Evolutionary conservation across 2,888 invertebrate genomes (phyloP).

Genomic region (Apantesis nais): DNA sequence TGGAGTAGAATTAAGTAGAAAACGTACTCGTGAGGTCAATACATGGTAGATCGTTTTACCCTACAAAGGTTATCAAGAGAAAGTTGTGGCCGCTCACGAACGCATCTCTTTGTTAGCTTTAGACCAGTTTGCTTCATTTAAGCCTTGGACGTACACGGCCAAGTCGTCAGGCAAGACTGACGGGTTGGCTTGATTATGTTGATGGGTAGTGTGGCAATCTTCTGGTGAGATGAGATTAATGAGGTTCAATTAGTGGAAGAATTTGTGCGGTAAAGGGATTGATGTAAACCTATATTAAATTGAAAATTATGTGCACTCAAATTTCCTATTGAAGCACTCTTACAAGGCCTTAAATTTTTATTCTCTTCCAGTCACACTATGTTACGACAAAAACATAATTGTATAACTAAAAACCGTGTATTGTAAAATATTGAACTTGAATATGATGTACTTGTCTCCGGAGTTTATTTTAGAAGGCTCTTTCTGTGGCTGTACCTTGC

Average conservation of each 20-base stretch:
- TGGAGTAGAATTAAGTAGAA: slow-evolving; percentile 62
- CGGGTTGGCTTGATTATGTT: slow-evolving; percentile 16
- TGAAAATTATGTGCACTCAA: neutral
- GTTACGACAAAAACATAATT: no score
- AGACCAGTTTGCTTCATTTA: slow-evolving; percentile 18
- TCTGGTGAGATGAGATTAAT: slow-evolving; percentile 34
- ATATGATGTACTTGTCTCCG: no score
- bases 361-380: neutral
- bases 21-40: slow-evolving; percentile 70
- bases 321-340: neutral
- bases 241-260: slow-evolving; percentile 40
- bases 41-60: slow-evolving; percentile 61
- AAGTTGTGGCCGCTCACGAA: slow-evolving; percentile 64
- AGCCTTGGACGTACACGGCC: slow-evolving; percentile 24
- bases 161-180: slow-evolving; percentile 21
- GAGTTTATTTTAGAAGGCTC: no score
- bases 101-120: slow-evolving; percentile 61
- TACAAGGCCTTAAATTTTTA: neutral
- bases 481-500: no score
- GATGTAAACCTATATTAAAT: neutral
- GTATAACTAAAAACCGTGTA: no score
- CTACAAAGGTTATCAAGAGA: slow-evolving; percentile 77
- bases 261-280: slow-evolving; percentile 17
- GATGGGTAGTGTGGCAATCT: slow-evolving; percentile 23
- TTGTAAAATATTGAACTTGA: no score